These are phyloP conservation scores for Tachycineta bicolor DNA, from an alignment of 2,113 vertebrate species.

Conservation along the genomic window DNA sequence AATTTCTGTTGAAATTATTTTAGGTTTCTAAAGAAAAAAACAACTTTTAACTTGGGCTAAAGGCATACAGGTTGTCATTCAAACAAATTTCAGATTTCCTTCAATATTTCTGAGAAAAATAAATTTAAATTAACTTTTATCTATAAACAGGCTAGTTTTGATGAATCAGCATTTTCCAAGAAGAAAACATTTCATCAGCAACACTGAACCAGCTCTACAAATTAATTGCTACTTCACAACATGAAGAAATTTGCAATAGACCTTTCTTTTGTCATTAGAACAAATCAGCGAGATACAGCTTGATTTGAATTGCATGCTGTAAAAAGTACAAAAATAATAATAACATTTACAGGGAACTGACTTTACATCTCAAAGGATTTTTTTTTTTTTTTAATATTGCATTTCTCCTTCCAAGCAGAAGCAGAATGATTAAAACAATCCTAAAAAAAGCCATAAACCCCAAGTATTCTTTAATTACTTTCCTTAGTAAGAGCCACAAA, in stretches of 20 bases:
- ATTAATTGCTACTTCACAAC: constrained; percentile 43
- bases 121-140: constrained; percentile 12
- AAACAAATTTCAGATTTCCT: background rate
- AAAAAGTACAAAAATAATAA: constrained; percentile 44
- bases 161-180: constrained; percentile 13
- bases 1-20: background rate
- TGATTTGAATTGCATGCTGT: constrained; percentile 38
- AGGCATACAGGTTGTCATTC: background rate
- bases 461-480: constrained; percentile 22
- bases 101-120: background rate
- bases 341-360: background rate
- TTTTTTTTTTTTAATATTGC: background rate
- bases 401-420: background rate
- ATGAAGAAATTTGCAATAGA: background rate
- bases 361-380: constrained; percentile 9
- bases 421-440: constrained; percentile 27
- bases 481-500: background rate
- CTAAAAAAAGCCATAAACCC: constrained; percentile 22
- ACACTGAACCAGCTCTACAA: constrained; percentile 5
- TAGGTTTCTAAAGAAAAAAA: background rate
- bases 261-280: constrained; percentile 38
- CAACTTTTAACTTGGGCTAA: background rate
- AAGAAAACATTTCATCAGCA: constrained; percentile 21
- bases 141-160: background rate
- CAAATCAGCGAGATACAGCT: constrained; percentile 22